Evolutionary conservation across 1,140 invertebrate genomes (phyloP).

Genomic region (Drosophila trapezifrons): DNA sequence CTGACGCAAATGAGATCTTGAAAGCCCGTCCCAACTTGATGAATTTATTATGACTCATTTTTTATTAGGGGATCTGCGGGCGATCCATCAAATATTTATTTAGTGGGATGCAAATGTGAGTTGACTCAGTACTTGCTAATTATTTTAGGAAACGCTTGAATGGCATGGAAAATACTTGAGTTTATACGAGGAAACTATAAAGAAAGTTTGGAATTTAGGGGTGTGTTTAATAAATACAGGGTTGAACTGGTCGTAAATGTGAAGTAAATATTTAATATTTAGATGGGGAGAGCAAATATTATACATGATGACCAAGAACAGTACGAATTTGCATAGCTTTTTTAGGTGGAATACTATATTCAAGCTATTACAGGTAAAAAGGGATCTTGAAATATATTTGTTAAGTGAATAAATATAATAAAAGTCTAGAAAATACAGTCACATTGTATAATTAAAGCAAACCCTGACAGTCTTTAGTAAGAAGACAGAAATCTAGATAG

Average conservation of each 20-base stretch:
- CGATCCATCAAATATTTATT: constrained; percentile 23
- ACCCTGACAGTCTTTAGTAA: not conserved
- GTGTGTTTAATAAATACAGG: not conserved
- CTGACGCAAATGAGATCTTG: constrained; percentile 30
- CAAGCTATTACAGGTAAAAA: not conserved
- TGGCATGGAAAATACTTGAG: not conserved
- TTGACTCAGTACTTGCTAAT: not conserved
- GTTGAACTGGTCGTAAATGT: not conserved
- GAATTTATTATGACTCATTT: constrained; percentile 20
- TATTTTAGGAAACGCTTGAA: not conserved
- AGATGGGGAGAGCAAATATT: not conserved
- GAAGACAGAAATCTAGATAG: not conserved
- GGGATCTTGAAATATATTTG: not conserved
- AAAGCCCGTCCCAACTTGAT: not conserved
- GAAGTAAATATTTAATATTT: not conserved
- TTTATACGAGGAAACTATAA: not conserved
- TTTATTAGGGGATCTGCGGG: constrained; percentile 6
- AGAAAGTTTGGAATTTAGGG: not conserved
- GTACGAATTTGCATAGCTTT: not conserved
- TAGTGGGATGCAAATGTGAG: constrained; percentile 3
- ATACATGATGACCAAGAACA: not conserved
- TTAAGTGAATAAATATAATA: not conserved
- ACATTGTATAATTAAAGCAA: not conserved
- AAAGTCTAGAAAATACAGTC: too few species aligned
- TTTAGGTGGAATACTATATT: not conserved